These are phyloP conservation scores for Myiozetetes cayanensis DNA, from an alignment of 2,113 vertebrate genomes.

Conservation along the genomic window DNA sequence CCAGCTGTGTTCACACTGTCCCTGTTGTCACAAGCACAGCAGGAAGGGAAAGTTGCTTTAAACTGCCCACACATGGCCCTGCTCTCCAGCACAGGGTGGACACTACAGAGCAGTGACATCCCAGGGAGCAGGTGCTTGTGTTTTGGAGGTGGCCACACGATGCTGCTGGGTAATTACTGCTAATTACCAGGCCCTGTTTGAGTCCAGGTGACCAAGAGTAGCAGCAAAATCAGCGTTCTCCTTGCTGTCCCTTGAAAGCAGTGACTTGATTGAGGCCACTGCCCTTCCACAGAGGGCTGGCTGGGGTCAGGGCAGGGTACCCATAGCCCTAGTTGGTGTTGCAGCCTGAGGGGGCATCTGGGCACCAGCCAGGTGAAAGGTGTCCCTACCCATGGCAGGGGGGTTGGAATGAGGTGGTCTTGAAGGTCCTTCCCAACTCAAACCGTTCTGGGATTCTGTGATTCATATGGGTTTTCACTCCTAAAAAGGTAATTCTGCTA, in stretches of 20 bases:
- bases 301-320: neutral
- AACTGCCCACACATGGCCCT: neutral
- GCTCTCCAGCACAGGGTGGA: neutral
- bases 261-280: rapidly evolving
- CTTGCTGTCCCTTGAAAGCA: neutral
- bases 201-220: neutral
- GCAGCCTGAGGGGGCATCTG: rapidly evolving
- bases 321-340: neutral
- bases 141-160: neutral
- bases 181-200: constrained; percentile 1
- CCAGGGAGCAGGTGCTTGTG: rapidly evolving
- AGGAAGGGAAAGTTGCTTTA: neutral
- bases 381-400: neutral
- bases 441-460: neutral
- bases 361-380: neutral
- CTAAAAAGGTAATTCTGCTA: neutral
- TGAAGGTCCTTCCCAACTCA: neutral
- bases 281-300: neutral
- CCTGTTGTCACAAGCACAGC: rapidly evolving
- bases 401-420: neutral
- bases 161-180: neutral
- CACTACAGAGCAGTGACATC: rapidly evolving
- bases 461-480: neutral
- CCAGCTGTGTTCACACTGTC: rapidly evolving
- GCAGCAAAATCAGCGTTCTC: neutral